These are phyloP conservation scores for Ophioninae sp. DNA, from an alignment of 2,888 invertebrate species.

Conservation along the genomic window DNA sequence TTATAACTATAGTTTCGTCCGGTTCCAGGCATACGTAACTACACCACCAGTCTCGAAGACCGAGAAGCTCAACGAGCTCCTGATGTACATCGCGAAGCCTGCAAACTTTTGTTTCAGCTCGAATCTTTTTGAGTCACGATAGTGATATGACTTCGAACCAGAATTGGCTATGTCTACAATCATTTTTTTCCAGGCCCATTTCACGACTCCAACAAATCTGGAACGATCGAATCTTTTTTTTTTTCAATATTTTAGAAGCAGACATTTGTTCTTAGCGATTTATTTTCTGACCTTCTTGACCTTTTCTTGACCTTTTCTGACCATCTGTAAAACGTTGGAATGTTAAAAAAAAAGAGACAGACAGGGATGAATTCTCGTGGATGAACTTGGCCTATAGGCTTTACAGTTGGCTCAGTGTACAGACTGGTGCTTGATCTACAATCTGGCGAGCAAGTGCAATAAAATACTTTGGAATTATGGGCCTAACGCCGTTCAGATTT, in stretches of 20 bases:
- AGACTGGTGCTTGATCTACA: neutral
- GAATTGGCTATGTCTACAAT: constrained; percentile 5
- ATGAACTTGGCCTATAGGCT: constrained; percentile 29
- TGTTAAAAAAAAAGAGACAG: neutral
- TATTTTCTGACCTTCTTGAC: too few species aligned
- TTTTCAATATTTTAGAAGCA: neutral
- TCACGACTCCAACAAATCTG: constrained; percentile 11
- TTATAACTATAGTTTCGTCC: constrained; percentile 24
- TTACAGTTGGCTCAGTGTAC: neutral
- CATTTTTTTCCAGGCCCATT: neutral
- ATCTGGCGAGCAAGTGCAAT: constrained; percentile 8
- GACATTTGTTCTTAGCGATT: neutral
- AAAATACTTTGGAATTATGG: constrained; percentile 19
- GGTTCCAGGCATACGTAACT: constrained; percentile 50
- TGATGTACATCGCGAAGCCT: constrained; percentile 24
- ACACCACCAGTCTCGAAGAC: constrained; percentile 4
- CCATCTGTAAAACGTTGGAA: too few species aligned
- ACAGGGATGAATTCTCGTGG: constrained; percentile 15
- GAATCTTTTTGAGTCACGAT: constrained; percentile 31
- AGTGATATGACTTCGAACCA: constrained; percentile 33
- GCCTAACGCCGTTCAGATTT: constrained; percentile 25
- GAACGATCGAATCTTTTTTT: neutral
- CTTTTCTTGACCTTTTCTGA: too few species aligned
- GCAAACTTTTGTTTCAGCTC: constrained; percentile 31
- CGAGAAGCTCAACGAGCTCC: constrained; percentile 17